Percentiles rank a stretch among this genome's conserved stretches.
These are phyloP conservation scores for Anoplius nigerrimus DNA, from an alignment of 2,888 invertebrate genomes.

Conservation along the genomic window DNA sequence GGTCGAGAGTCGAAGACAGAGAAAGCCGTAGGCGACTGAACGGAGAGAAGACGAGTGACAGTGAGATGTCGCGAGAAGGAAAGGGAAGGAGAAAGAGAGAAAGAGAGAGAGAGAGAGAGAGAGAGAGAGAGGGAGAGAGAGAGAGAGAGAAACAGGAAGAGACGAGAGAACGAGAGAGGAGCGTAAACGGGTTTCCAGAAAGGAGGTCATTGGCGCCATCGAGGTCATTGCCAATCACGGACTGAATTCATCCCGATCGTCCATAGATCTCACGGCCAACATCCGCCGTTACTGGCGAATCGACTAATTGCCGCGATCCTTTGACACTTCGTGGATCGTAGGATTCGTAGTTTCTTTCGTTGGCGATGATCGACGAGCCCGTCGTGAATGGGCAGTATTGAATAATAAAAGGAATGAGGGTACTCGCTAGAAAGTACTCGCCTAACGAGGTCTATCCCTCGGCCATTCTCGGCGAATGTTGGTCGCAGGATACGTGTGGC, in stretches of 20 bases:
- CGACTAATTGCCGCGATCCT: background rate
- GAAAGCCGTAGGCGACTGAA: slow-evolving; percentile 32
- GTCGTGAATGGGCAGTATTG: no score
- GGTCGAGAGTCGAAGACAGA: slow-evolving; percentile 16
- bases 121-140: slow-evolving; percentile 31
- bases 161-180: slow-evolving; percentile 16
- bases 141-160: background rate
- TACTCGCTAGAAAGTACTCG: no score
- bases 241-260: background rate
- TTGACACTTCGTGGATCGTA: background rate
- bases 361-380: no score
- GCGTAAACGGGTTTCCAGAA: slow-evolving; percentile 66
- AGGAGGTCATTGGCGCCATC: slow-evolving; percentile 69
- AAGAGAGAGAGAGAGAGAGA: slow-evolving; percentile 18
- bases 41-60: slow-evolving; percentile 17
- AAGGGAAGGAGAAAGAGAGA: background rate
- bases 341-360: background rate
- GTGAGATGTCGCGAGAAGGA: slow-evolving; percentile 32
- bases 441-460: no score
- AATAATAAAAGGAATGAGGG: no score
- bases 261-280: no score
- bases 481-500: no score
- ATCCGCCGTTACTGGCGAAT: background rate
- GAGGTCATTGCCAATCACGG: slow-evolving; percentile 66
- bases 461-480: no score